These are phyloP conservation scores for Polydrusus cervinus DNA, from an alignment of 2,888 invertebrate genomes.

Conservation along the genomic window DNA sequence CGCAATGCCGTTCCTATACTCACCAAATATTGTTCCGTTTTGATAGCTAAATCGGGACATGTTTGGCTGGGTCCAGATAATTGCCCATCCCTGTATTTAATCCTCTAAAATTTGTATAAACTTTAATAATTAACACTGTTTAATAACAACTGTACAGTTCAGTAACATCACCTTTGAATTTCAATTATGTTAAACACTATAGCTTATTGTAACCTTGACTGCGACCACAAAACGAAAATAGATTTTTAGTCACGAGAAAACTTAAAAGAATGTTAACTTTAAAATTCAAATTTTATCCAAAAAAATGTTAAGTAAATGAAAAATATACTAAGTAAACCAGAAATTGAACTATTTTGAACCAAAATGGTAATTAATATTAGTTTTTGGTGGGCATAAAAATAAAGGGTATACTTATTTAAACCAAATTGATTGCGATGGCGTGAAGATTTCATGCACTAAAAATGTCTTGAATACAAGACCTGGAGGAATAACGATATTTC, in stretches of 20 bases:
- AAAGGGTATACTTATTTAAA: too few species aligned
- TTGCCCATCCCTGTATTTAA: not conserved
- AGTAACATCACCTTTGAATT: constrained; percentile 20
- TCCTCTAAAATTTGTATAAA: not conserved
- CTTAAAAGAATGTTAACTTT: constrained; percentile 2
- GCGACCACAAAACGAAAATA: constrained; percentile 17
- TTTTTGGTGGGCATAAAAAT: too few species aligned
- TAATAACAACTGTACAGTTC: constrained; percentile 8
- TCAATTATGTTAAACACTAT: constrained; percentile 8
- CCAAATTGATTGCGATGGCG: too few species aligned
- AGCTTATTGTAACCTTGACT: constrained; percentile 20
- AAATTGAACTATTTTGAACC: too few species aligned
- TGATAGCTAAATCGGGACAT: too few species aligned
- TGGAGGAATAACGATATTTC: too few species aligned
- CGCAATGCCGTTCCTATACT: too few species aligned
- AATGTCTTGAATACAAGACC: too few species aligned
- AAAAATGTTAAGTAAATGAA: constrained; percentile 3
- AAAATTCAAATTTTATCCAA: constrained; percentile 13
- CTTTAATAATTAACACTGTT: constrained; percentile 9
- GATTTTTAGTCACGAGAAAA: constrained; percentile 27
- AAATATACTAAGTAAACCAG: not conserved
- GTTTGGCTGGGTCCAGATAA: too few species aligned
- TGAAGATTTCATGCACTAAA: too few species aligned
- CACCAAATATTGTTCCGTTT: too few species aligned
- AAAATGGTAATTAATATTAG: too few species aligned